Conservation (phyloP, 2,797 vertebrate genomes). For the Strix occidentalis region DNA sequence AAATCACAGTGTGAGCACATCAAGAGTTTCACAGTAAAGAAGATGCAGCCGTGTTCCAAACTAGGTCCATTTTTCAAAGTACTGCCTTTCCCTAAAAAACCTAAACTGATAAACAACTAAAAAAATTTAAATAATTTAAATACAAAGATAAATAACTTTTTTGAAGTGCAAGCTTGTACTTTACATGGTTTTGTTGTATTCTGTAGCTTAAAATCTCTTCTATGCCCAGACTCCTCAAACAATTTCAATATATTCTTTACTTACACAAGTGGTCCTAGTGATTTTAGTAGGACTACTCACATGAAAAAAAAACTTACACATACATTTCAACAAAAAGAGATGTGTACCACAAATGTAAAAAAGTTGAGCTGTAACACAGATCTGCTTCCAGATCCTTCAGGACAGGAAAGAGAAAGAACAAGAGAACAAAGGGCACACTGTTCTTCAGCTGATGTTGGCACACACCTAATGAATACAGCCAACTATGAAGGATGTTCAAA, state of each 20-base stretch:
- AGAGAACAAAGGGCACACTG: background rate
- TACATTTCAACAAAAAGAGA: fast-evolving
- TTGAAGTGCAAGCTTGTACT: background rate
- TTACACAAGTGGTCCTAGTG: background rate
- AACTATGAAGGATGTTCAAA: background rate
- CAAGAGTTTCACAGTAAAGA: background rate
- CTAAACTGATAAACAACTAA: background rate
- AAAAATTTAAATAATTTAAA: background rate
- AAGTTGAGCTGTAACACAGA: background rate
- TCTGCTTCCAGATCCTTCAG: background rate
- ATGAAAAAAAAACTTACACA: background rate
- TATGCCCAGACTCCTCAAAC: background rate
- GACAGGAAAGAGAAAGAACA: background rate
- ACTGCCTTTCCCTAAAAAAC: background rate
- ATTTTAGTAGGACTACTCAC: background rate
- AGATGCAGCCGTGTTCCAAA: background rate
- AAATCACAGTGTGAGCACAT: background rate
- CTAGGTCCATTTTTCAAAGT: background rate
- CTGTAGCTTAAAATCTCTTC: background rate
- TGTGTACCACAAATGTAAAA: background rate
- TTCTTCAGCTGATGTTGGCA: background rate
- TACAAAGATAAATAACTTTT: background rate
- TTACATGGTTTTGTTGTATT: background rate
- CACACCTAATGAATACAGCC: background rate
- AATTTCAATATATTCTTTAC: background rate